Conservation (phyloP, 1,140 invertebrate genomes). For the Littorina saxatilis region DNA sequence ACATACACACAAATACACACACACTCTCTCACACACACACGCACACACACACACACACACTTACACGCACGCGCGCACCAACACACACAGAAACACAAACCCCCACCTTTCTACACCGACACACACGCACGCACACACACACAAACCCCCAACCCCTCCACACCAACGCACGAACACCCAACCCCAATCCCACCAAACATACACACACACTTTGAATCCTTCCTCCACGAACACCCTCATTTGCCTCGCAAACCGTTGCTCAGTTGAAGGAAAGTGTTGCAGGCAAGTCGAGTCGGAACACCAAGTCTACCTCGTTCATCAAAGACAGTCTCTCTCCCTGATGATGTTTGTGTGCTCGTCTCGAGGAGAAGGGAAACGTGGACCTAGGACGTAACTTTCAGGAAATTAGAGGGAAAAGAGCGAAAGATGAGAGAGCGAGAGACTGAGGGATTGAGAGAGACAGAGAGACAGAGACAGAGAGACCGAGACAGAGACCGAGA, state of each 20-base stretch:
- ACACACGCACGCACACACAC: slow-evolving; percentile 23
- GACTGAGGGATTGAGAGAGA: slow-evolving; percentile 7
- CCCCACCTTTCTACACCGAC: not conserved
- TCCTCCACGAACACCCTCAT: too few species aligned
- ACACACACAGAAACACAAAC: slow-evolving; percentile 11
- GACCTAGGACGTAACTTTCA: too few species aligned
- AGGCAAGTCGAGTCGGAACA: too few species aligned
- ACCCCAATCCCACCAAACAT: not conserved
- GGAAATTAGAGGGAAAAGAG: slow-evolving; percentile 11
- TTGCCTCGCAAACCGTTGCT: too few species aligned
- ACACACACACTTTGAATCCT: not conserved
- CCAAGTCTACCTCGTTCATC: too few species aligned
- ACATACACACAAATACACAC: too few species aligned
- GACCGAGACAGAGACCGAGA: not conserved
- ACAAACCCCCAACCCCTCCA: not conserved
- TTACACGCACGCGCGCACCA: not conserved
- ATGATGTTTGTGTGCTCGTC: too few species aligned
- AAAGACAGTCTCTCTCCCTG: too few species aligned
- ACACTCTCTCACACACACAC: slow-evolving; percentile 6
- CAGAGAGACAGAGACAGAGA: slow-evolving; percentile 9
- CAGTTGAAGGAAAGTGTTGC: too few species aligned
- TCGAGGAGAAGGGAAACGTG: too few species aligned
- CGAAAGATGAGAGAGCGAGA: slow-evolving; percentile 2
- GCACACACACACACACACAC: slow-evolving; percentile 19
- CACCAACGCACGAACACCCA: not conserved